Conservation (phyloP, 1,140 invertebrate species). For the Euwallacea similis region DNA sequence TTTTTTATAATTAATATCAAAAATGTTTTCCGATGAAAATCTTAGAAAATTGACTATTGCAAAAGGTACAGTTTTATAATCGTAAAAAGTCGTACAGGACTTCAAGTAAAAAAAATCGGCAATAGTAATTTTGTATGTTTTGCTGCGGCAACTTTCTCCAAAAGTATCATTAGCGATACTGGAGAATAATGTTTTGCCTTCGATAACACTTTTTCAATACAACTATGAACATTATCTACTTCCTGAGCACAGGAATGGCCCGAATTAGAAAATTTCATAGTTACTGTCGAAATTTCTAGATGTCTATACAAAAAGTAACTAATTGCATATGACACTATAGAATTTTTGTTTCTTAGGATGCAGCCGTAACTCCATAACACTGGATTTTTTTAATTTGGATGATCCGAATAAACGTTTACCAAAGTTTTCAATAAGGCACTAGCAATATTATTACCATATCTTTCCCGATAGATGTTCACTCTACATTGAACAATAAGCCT, state of each 20-base stretch:
- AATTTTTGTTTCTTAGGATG: constrained; percentile 47
- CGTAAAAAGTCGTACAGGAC: constrained; percentile 17
- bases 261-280: constrained; percentile 45
- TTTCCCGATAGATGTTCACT: constrained; percentile 36
- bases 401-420: constrained; percentile 27
- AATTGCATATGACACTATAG: constrained; percentile 40
- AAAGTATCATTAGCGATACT: constrained; percentile 33
- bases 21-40: neutral
- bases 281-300: constrained; percentile 36
- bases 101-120: constrained; percentile 33
- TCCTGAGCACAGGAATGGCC: constrained; percentile 45
- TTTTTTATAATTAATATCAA: neutral
- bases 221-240: constrained; percentile 41
- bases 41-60: constrained; percentile 5
- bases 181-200: constrained; percentile 43
- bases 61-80: constrained; percentile 34
- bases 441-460: constrained; percentile 43
- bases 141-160: constrained; percentile 32
- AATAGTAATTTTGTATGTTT: constrained; percentile 31
- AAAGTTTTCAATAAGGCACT: constrained; percentile 44
- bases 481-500: constrained; percentile 44
- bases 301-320: constrained; percentile 37
- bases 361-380: constrained; percentile 46
- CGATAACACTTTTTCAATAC: constrained; percentile 14
- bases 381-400: constrained; percentile 30